Evolutionary conservation across 2,888 invertebrate species (phyloP), one percentile per base, ranked within the genome.

Genomic region (Norana najaformis): DNA sequence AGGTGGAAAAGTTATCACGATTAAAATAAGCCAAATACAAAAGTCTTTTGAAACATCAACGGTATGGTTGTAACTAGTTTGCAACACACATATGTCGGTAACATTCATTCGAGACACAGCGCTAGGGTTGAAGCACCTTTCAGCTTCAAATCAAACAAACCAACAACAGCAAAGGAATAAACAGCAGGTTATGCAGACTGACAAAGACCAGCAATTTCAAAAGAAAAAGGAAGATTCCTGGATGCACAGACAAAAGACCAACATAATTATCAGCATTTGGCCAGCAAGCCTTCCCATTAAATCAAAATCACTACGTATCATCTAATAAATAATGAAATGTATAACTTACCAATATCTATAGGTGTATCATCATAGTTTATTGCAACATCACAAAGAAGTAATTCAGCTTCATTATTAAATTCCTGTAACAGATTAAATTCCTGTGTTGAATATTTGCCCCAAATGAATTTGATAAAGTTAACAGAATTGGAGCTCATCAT

Each of bases 401-500:
- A 96, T 95, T 99, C 99, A 16, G 98, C 98, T 93, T 97, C 97
- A 93, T 96, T 96, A 94, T 98, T 98, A 95, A 97, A 98, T 95
- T 99, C 98, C 97, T 97, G 93, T 36, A 90, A 90, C 37, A 88
- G 47, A n/a, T 16, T 8, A 34, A 83, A 37, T 69, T 39, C 38
- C 88, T 96, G 35, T 23, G 83, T 89, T 85, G 85, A 30, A 39
- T 16, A 88, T 90, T 20, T 83, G n/a, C 53, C 18, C 20, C 11
- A 53, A 47, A n/a, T n/a, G 41, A 88, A 18, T 90, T 37, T 41
- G 88, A 35, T 30, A 69, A 69, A 69, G 6, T 69, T n/a, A 69
- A 69, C 69, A n/a, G 1, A 30, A 5, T 69, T 69, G 69, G 69
- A 69, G n/a, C 30, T 69, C n/a, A 11, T 69, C n/a, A 8, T n/a